phyloP scores from a whole-genome alignment of 2,888 invertebrate genomes.

The Thymelicus acteon region DNA sequence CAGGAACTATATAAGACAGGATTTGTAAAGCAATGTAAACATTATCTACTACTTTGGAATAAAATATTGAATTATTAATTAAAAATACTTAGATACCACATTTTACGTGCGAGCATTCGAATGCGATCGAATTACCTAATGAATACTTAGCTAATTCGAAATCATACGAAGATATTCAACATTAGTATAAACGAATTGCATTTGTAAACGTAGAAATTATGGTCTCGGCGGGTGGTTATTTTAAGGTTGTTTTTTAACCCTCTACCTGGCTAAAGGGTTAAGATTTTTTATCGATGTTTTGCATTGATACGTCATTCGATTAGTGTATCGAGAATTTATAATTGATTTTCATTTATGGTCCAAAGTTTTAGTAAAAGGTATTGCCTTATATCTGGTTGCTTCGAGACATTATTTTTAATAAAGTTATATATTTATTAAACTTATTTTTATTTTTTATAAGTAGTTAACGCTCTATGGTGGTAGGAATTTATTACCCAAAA shows the following conservation, averaged over 20 bases:
- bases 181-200: slow-evolving; percentile 59
- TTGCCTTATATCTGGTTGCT: no score
- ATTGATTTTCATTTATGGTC: not conserved
- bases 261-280: slow-evolving; percentile 18
- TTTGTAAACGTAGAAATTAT: slow-evolving; percentile 50
- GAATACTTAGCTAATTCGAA: slow-evolving; percentile 54
- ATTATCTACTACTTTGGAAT: no score
- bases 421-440: no score
- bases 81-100: no score
- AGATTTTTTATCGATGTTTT: slow-evolving; percentile 8
- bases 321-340: not conserved
- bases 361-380: no score
- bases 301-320: not conserved
- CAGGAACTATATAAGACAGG: no score
- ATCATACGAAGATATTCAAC: slow-evolving; percentile 48
- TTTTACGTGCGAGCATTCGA: not conserved
- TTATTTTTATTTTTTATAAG: no score
- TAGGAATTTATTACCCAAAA: no score
- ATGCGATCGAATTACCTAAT: slow-evolving; percentile 22
- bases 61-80: not conserved
- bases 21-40: no score
- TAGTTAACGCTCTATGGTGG: no score
- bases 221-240: slow-evolving; percentile 5
- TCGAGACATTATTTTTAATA: no score
- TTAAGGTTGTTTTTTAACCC: slow-evolving; percentile 33